Percentiles rank a stretch among this genome's conserved stretches.
These are phyloP conservation scores for Galerucella pusilla DNA, from an alignment of 2,888 invertebrate species.

Conservation along the genomic window DNA sequence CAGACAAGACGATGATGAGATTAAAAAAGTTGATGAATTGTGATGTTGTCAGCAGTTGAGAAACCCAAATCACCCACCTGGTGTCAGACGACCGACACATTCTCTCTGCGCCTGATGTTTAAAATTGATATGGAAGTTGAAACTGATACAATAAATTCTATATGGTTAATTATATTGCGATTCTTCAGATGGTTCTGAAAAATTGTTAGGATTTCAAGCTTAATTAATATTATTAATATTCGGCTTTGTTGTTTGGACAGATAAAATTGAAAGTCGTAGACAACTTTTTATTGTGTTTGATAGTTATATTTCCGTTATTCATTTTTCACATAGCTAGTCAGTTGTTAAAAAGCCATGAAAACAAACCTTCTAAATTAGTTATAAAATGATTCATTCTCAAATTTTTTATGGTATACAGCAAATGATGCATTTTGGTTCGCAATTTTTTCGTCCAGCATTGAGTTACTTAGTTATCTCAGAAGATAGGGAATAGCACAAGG, in stretches of 20 bases:
- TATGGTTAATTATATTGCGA: constrained; percentile 24
- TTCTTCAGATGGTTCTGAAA: constrained; percentile 18
- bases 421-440: no score
- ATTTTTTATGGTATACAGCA: no score
- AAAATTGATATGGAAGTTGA: constrained; percentile 29
- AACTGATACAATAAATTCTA: constrained; percentile 30
- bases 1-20: constrained; percentile 47
- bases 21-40: constrained; percentile 50
- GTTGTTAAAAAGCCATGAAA: no score
- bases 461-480: no score
- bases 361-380: no score
- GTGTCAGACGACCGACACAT: constrained; percentile 41
- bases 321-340: neutral
- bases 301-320: neutral
- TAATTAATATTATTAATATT: constrained; percentile 19
- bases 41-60: constrained; percentile 40
- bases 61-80: constrained; percentile 53
- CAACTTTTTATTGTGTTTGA: neutral
- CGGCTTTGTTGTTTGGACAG: constrained; percentile 14
- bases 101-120: constrained; percentile 33
- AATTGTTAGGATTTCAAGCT: constrained; percentile 1
- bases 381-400: no score
- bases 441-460: no score
- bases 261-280: constrained; percentile 8
- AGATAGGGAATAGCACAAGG: no score